Evolutionary conservation across 2,797 vertebrate species (phyloP), one percentile per base, ranked within the genome.

Genomic region (Prunella strophiata): DNA sequence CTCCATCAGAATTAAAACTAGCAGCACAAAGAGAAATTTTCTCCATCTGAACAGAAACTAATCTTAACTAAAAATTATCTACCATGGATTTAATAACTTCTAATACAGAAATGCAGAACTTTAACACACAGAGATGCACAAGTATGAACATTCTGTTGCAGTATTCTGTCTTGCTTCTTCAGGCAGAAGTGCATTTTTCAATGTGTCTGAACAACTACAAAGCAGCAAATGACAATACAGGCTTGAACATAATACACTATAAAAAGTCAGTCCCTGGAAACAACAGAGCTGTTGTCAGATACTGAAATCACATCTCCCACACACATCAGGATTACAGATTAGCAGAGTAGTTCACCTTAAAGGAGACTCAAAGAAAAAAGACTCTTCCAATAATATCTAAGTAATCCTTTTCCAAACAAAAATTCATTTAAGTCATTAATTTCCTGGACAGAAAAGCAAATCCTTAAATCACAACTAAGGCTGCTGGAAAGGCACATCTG

Each of bases 121-220:
- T 30, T 57, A 89, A 71, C 21, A 62, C 17, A 13, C 3, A 66
- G 10, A 21, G 14, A 47, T 9, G 3, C 29, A 52, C 1, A 34
- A 29, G n/a, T 5, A 40, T 1, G 4, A 1, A 5, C 14, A 36
- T 15, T 54, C 15, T 16, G 6, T 38, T 59, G 21, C 2, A 16
- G 18, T 7, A 59, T 13, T 54, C 32, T 78, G 30, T 38, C 30
- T 40, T 40, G 40, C 34, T 71, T 40, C 71, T 72, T 61, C 40
- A 71, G 34, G 34, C 20, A 74, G 70, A 76, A 85, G 11, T 16
- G 67, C 8, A 27, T 48, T 93, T 90, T 61, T 38, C 40, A 58
- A 65, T 2, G 5, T 17, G 34, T 34, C 57, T 80, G 61, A 88
- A 36, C 7, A 84, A 77, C 43, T 3, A 50, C 2, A 23, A 91